A percentile compares a stretch with the other conserved stretches of the same genome.
phyloP scores from a whole-genome alignment of 2,888 invertebrate species.

The Chrysolina americana region DNA sequence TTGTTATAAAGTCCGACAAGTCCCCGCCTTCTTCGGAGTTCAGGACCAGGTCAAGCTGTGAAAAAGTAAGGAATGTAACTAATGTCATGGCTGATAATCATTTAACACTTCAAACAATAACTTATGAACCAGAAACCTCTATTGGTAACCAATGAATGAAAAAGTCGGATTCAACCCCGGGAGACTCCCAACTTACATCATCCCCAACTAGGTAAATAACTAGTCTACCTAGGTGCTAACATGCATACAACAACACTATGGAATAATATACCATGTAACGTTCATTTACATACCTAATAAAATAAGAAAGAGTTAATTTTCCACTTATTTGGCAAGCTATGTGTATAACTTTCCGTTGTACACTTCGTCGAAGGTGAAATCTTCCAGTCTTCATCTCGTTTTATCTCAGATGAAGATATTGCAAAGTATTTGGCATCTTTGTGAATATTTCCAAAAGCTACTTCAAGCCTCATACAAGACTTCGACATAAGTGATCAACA shows the following conservation, averaged over 20 bases:
- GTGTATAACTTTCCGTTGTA: neutral
- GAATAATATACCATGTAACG: neutral
- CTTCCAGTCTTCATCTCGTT: neutral
- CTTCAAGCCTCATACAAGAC: no score
- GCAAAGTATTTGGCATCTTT: no score
- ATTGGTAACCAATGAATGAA: neutral
- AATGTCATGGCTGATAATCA: neutral
- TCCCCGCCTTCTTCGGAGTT: constrained; percentile 96
- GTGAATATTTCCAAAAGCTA: no score
- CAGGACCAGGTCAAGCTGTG: constrained; percentile 95
- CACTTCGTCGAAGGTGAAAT: neutral
- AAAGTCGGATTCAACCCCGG: neutral
- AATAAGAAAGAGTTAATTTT: neutral
- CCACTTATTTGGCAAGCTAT: no score
- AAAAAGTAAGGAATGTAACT: constrained; percentile 56
- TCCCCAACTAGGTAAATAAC: constrained; percentile 1
- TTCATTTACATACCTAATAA: constrained; percentile 1
- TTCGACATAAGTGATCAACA: no score
- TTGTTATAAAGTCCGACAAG: constrained; percentile 96
- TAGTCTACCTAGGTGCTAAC: neutral
- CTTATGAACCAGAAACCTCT: neutral
- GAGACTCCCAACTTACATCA: constrained; percentile 13
- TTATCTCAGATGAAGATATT: constrained; percentile 17
- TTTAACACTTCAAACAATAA: neutral
- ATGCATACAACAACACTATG: constrained; percentile 1